Base-by-base conservation (phyloP, 1,140 invertebrate genomes). In the Teleogryllus occipitalis region DNA sequence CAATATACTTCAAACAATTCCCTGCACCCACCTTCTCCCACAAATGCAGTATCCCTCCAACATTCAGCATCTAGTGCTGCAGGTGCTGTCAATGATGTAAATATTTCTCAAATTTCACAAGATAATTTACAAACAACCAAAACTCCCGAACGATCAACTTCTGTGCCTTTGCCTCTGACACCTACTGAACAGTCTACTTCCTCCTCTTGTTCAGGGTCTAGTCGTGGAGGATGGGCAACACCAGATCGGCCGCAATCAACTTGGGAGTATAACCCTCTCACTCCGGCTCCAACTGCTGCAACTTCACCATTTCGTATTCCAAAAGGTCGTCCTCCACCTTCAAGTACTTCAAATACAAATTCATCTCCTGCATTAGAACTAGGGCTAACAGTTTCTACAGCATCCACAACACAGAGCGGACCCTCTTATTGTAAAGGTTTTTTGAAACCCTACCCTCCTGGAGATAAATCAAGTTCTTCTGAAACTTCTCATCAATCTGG, bases 291-390 rank as follows among this genome's bases (percentile, higher is more conserved):
- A n/a, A 27, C 81, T 14, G 74, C 77, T 8, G 76, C 79, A 21
- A 22, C 80, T n/a, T 77, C 81, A 8, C 87, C 90, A 5, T 92
- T 92, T 82, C 86, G 91, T 82, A 89, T 92, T 5, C 91, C 91
- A 6, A 91, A 90, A 84, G 90, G 90, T 7, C 87, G 90, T 82
- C 91, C 91, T 27, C 91, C 91, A 27, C 90, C 90, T 12, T 92
- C 91, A 0, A 86, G 90, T 79, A 90, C 89, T 21, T 21, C 78
- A 39, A 79, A 74, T 73, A 76, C 15, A 72, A 76, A 77, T 48
- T 49, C 72, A 75, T 76, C 77, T 73, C 79, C 76, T 21, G 7
- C 76, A 48, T 48, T 21, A 48, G 76, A 77, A 48, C 7, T 77
- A 47, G 76, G 47, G 15, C 3, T 21, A 54, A 48, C 46, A 48